phyloP scores from a whole-genome alignment of 2,888 invertebrate genomes.

The Melanotus villosus region DNA sequence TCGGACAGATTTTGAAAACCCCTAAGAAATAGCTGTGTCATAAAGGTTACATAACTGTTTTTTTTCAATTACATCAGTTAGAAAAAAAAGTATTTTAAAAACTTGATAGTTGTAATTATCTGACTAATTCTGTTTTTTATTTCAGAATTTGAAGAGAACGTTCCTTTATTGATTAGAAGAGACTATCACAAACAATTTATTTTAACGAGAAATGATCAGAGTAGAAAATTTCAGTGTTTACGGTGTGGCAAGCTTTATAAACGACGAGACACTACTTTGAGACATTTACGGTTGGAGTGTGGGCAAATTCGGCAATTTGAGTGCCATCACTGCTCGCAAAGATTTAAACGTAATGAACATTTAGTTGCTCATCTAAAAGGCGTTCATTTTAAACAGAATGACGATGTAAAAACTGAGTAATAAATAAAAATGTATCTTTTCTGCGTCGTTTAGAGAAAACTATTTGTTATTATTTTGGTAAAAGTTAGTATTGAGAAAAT shows the following conservation, averaged over 20 bases:
- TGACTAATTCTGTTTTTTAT: background rate
- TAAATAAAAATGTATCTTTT: no score
- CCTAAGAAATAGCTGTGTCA: no score
- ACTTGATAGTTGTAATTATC: no score
- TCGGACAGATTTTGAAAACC: background rate
- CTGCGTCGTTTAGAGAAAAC: no score
- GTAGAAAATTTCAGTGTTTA: slow-evolving; percentile 28
- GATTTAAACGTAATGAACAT: slow-evolving; percentile 34
- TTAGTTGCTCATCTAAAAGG: slow-evolving; percentile 15
- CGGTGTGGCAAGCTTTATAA: slow-evolving; percentile 26
- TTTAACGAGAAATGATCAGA: slow-evolving; percentile 9
- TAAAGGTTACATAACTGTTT: no score
- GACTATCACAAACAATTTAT: slow-evolving; percentile 24
- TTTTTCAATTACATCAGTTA: no score
- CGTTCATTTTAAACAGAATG: background rate
- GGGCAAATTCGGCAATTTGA: slow-evolving; percentile 28
- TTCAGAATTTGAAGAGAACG: background rate
- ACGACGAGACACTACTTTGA: slow-evolving; percentile 22
- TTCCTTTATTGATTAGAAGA: background rate
- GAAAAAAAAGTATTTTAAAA: no score
- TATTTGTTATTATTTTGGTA: no score
- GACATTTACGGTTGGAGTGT: slow-evolving; percentile 31
- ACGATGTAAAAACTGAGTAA: background rate
- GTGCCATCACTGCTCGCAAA: slow-evolving; percentile 8
- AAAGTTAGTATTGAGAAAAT: no score